Conservation (phyloP, 2,797 vertebrate species). For the Odontamblyopus lacepedii region DNA sequence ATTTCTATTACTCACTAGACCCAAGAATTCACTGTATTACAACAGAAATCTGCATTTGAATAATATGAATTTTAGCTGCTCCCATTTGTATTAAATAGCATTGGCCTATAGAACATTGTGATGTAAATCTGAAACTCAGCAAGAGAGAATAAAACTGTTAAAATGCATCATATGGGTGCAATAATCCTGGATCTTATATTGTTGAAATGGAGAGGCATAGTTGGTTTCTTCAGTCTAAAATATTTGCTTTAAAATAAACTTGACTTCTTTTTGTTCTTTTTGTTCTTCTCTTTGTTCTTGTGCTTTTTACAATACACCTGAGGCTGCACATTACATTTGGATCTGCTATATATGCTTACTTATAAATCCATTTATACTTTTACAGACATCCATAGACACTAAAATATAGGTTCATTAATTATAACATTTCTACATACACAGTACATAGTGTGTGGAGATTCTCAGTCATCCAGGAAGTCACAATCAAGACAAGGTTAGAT, state of each 20-base stretch:
- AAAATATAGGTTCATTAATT: not conserved
- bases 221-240: not conserved
- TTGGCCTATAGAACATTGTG: too few relatives aligned
- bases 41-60: too few relatives aligned
- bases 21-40: too few relatives aligned
- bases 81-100: too few relatives aligned
- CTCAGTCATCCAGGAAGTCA: conserved; percentile 2
- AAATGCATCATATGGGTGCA: not conserved
- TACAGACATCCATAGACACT: conserved; percentile 3
- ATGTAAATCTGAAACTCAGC: too few relatives aligned
- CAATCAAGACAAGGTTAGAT: not conserved
- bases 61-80: too few relatives aligned
- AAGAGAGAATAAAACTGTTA: not conserved
- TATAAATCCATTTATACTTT: conserved; percentile 45
- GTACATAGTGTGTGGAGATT: not conserved
- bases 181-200: not conserved
- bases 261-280: conserved; percentile 15
- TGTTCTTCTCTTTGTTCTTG: conserved; percentile 28
- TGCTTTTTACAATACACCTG: conserved; percentile 54
- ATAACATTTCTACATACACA: not conserved
- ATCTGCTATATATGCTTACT: conserved; percentile 29
- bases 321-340: conserved; percentile 52
- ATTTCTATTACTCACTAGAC: too few relatives aligned
- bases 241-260: conserved; percentile 21
- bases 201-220: not conserved